Conservation (phyloP, 2,888 invertebrate genomes). For the Leucozona laternaria region DNA sequence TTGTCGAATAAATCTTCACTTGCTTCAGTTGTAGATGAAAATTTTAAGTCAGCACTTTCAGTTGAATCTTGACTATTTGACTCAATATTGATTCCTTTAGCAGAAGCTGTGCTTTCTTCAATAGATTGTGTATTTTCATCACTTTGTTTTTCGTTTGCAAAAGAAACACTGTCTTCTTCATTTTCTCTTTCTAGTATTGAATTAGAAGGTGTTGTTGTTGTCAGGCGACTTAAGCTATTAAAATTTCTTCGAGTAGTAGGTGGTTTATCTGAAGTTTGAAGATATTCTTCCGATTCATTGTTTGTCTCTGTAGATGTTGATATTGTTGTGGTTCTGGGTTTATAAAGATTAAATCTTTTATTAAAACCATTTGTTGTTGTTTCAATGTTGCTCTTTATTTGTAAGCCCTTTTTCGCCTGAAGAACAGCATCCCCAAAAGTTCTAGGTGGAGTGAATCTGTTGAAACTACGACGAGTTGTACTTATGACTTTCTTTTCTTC, state of each 20-base stretch:
- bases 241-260: slow-evolving; percentile 47
- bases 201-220: slow-evolving; percentile 44
- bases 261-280: neutral
- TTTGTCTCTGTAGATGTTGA: neutral
- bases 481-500: slow-evolving; percentile 12
- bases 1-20: neutral
- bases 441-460: slow-evolving; percentile 1
- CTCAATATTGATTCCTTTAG: neutral
- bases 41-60: neutral
- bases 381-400: neutral
- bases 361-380: neutral
- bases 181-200: neutral
- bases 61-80: neutral
- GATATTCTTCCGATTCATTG: slow-evolving; percentile 20
- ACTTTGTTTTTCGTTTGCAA: neutral
- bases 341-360: slow-evolving; percentile 35
- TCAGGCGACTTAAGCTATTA: slow-evolving; percentile 31
- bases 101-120: neutral
- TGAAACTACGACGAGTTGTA: slow-evolving; percentile 44
- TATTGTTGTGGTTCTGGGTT: slow-evolving; percentile 19
- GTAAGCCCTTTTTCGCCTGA: neutral
- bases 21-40: neutral
- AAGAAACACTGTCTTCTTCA: neutral
- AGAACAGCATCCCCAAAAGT: slow-evolving; percentile 17
- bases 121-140: neutral